A percentile compares a stretch with the other conserved stretches of the same genome.
Evolutionary conservation across 2,797 vertebrate genomes (phyloP).

Genomic region (Sylvia borin): DNA sequence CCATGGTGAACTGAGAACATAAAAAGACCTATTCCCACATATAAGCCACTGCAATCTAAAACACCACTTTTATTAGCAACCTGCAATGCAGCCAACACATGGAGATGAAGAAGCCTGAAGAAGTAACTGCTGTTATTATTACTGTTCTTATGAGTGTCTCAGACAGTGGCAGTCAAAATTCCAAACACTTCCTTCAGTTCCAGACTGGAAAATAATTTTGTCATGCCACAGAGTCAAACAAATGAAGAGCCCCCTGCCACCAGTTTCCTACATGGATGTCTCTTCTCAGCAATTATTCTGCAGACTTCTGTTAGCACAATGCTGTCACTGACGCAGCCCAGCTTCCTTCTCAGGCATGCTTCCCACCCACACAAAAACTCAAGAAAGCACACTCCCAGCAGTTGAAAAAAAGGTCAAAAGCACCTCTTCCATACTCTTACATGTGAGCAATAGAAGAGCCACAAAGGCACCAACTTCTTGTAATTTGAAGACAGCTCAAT

Average conservation of each 20-base stretch:
- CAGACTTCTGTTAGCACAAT: background rate
- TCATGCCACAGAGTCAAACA: background rate
- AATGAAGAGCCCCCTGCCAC: background rate
- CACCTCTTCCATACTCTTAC: background rate
- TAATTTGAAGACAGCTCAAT: background rate
- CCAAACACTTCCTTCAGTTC: background rate
- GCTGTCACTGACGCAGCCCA: background rate
- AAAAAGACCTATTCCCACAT: background rate
- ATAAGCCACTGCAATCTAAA: background rate
- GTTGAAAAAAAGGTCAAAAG: background rate
- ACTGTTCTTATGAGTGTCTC: background rate
- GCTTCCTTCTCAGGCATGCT: background rate
- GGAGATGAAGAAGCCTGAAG: background rate
- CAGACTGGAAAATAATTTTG: background rate
- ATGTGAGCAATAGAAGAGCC: background rate
- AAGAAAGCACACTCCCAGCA: background rate
- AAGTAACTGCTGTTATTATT: background rate
- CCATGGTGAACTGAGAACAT: background rate
- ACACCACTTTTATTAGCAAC: background rate
- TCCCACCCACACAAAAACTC: background rate
- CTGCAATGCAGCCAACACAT: constrained; percentile 1
- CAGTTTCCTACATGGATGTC: background rate
- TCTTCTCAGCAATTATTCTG: background rate
- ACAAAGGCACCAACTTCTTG: background rate
- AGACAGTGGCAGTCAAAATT: background rate